These are phyloP conservation scores for Melanophora roralis DNA, from an alignment of 2,888 invertebrate species.

Conservation along the genomic window DNA sequence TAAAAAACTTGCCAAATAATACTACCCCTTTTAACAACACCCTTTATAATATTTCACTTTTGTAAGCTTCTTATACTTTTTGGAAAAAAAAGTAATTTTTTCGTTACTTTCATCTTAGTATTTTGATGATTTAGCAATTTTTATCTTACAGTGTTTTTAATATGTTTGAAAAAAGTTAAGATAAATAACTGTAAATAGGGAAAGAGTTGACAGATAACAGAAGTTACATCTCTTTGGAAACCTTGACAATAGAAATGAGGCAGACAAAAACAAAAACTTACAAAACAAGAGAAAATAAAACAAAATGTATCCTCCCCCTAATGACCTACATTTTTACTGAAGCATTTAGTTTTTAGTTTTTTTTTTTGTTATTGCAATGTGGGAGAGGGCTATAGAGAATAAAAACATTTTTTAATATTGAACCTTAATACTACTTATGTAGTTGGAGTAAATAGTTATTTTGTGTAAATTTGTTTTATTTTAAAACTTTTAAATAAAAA, in stretches of 20 bases:
- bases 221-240: slow-evolving; percentile 38
- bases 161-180: background rate
- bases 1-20: too few relatives aligned
- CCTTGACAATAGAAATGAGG: slow-evolving; percentile 58
- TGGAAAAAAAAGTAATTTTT: background rate
- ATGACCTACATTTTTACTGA: slow-evolving; percentile 49
- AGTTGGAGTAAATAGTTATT: too few relatives aligned
- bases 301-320: slow-evolving; percentile 39
- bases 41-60: background rate
- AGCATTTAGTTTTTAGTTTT: background rate
- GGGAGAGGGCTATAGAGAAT: too few relatives aligned
- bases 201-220: background rate
- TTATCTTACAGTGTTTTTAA: slow-evolving; percentile 4
- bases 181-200: background rate
- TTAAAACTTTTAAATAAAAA: too few relatives aligned
- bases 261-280: slow-evolving; percentile 41
- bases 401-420: too few relatives aligned
- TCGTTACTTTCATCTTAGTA: background rate
- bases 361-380: background rate
- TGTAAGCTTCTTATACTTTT: background rate
- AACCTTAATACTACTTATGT: too few relatives aligned
- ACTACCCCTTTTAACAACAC: too few relatives aligned
- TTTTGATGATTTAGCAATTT: background rate
- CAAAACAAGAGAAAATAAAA: slow-evolving; percentile 7
- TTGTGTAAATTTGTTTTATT: too few relatives aligned